Base-by-base conservation (phyloP, 2,797 vertebrate species). In the Sebastes diploproa region DNA sequence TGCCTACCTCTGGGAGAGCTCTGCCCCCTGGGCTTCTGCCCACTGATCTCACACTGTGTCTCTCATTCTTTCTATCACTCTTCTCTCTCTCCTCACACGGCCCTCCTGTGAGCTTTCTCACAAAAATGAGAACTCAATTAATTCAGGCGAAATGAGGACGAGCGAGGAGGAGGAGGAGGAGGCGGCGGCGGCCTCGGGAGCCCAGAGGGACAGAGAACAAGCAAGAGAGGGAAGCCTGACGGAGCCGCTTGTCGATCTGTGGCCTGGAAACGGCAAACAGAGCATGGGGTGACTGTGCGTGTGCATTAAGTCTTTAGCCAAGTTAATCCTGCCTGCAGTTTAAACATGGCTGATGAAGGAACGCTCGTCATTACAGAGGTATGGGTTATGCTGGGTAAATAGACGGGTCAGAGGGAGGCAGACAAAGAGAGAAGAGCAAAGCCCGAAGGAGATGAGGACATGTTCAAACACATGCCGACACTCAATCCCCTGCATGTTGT, bases 111-210 rank as follows among this genome's bases (percentile, higher is more conserved):
- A 91, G 91, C 86, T 92, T 90, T 92, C 88, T 85, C 85, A 84
- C 38, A 92, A 90, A 94, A 94, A 95, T 93, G 95, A 96, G 93
- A 94, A 95, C 94, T 95, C 95, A 95, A 96, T 96, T 96, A 94
- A 95, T 94, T 94, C 90, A 88, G 87, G 84, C 87, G 74, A 94
- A 96, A 95, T 95, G 94, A 95, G 94, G 92, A 89, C 87, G 80
- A 87, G 82, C 85, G 84, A 86, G 90, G 86, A 86, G 91, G 86
- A 77, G 80, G 60, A 56, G 67, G 60, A 74, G 64, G 66, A 56
- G 68, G 25, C 25, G 61, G 85, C 13, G 65, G 78, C 79, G 74
- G 86, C 64, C 64, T 14, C 3, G 67, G 72, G 80, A 88, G 88
- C 82, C 85, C 70, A 56, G 77, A 78, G 86, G 89, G 85, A 83